Evolutionary conservation across 2,797 vertebrate species (phyloP).

Genomic region (Ibycter americanus): DNA sequence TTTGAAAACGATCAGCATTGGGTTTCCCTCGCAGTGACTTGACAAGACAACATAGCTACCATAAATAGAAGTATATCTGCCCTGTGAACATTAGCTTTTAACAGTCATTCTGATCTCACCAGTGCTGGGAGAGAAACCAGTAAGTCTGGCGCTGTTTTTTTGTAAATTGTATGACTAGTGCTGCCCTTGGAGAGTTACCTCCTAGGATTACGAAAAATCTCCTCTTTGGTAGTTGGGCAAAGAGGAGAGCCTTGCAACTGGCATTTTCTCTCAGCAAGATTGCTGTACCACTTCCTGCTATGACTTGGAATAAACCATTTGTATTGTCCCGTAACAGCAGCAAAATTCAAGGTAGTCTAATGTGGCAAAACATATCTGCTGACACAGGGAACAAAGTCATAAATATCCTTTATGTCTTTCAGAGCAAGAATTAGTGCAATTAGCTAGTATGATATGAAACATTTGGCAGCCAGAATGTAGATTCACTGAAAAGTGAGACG

Average conservation of each 20-base stretch:
- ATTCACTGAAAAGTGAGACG: neutral
- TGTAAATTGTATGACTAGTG: neutral
- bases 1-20: neutral
- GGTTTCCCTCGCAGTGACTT: neutral
- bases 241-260: neutral
- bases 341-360: neutral
- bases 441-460: neutral
- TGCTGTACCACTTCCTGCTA: neutral
- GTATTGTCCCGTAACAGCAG: neutral
- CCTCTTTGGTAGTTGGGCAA: fast-evolving
- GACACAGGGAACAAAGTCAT: neutral
- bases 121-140: neutral
- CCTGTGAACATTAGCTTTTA: neutral
- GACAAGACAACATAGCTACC: neutral
- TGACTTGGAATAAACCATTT: neutral
- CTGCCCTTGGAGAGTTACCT: neutral
- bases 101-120: neutral
- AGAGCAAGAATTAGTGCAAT: neutral
- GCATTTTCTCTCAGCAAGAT: neutral
- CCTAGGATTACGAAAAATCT: neutral
- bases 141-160: neutral
- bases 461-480: neutral
- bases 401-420: neutral
- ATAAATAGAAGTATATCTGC: neutral
- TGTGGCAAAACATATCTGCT: neutral